phyloP scores from a whole-genome alignment of 2,888 invertebrate species.

The Lasius platythorax region DNA sequence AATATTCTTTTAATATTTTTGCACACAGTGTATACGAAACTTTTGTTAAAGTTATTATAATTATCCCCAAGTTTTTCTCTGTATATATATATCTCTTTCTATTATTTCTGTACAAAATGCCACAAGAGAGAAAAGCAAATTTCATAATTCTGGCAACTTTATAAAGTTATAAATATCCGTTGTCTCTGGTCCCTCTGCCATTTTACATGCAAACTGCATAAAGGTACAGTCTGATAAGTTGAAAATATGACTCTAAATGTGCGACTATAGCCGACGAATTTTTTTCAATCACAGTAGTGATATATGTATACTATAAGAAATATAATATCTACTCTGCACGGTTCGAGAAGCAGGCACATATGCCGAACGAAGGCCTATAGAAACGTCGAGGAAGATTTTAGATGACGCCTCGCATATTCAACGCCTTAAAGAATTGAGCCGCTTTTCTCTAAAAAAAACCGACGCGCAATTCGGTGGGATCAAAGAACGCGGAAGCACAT shows the following conservation, averaged over 20 bases:
- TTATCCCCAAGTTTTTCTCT: not conserved
- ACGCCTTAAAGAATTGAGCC: constrained; percentile 11
- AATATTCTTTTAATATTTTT: not conserved
- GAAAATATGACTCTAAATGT: not conserved
- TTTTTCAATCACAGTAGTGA: not conserved
- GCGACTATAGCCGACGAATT: constrained; percentile 6
- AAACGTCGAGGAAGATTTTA: constrained; percentile 19
- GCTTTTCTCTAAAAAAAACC: not conserved
- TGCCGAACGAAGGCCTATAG: not conserved
- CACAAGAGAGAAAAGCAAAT: constrained; percentile 9
- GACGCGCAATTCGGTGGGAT: not conserved
- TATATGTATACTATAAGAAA: not conserved
- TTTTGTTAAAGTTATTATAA: constrained; percentile 37
- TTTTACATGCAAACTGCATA: constrained; percentile 1
- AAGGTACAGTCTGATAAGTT: not conserved
- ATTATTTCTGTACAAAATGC: not conserved
- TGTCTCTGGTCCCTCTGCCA: constrained; percentile 1
- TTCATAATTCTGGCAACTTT: constrained; percentile 28
- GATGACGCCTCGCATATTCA: constrained; percentile 1
- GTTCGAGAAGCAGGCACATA: not conserved
- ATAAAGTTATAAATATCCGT: constrained; percentile 36
- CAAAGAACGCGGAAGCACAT: not conserved
- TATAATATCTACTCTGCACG: constrained; percentile 4
- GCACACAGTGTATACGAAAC: not conserved
- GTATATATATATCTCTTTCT: not conserved